Evolutionary conservation across 2,797 vertebrate species (phyloP), one percentile per base, ranked within the genome.

Genomic region (Lepus townsendii): DNA sequence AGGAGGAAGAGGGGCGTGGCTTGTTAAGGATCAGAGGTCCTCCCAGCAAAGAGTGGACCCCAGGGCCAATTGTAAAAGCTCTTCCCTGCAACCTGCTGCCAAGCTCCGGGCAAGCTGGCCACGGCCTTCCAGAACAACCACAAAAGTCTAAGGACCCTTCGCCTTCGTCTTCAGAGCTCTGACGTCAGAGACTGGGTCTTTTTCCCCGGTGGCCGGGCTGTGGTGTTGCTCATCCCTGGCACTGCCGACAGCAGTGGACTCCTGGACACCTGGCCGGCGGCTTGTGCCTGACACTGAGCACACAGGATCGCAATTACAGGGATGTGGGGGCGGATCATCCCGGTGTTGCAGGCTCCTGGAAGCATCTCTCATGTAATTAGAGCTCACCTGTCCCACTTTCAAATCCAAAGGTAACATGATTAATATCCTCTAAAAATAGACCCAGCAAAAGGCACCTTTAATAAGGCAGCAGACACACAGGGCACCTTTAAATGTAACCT

Each of bases 351-450:
- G 57, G 38, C 27, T 84, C 77, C 83, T 73, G 73, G 54, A 84
- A 54, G 32, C 68, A 63, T 50, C 60, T 84, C 68, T 84, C 68
- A 3, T 72, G 75, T 90, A 93, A 95, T 96, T 88, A 95, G 42
- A 88, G 26, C 68, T 72, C 62, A 85, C 16, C 93, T 77, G 82
- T 38, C 75, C 86, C 77, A 13, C 72, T 95, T 95, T 71, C 83
- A 78, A 77, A 87, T 82, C 73, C 78, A 92, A 94, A 69, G 73
- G 68, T 26, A 88, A 80, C 68, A 47, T 82, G 85, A 92, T 90
- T 95, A 97, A 96, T 38, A 96, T 57, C 38, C 47, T 93, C 91
- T 84, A 95, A 94, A 96, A 95, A 96, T 83, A 95, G 88, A 78
- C 66, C 42, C 60, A 57, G 78, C 1, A 0, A 77, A 87, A 79